Evolutionary conservation across 2,888 invertebrate species (phyloP), one percentile per base, ranked within the genome.

Genomic region (Scaptomyza cyrtandrae): DNA sequence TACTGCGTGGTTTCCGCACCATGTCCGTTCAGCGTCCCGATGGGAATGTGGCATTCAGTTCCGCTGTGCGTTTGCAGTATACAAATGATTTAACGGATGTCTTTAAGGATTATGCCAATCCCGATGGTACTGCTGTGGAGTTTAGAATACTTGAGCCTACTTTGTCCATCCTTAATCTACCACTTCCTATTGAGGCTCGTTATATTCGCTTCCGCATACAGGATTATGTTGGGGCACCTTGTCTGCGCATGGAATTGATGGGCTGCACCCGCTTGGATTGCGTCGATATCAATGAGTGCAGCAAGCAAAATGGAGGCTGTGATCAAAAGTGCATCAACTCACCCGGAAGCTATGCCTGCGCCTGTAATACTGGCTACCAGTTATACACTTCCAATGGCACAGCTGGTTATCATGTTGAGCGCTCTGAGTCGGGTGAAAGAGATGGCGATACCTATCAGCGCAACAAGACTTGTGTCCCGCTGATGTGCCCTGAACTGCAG

Each of bases 381-480:
- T 93, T 99, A 13, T 98, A 97, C 91, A 94, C 95, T 4, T 92
- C 94, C 13, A 97, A 98, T 89, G 98, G 98, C 7, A 98, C 98
- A 0, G 97, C 98, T 68, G 98, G 98, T 13, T 98, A 95, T 89
- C 89, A 93, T 52, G 94, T 99, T 56, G 97, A 96, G 83, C 93
- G 93, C 59, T 95, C 95, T 0, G 99, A 99, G 93, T 95, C 95
- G 57, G 99, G 99, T 6, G 94, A 95, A 71, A 94, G 97, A 65
- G 97, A 98, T 86, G 98, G 97, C 0, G 98, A 99, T 90, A 94
- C 95, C 1, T 97, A 96, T 90, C 96, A 97, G 90, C 94, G 96
- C 80, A 98, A 98, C 91, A 98, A 99, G 93, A 97, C 98, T 33
- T 99, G 98, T 91, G 98, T 98, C 11, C 97, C 97, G 0, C 94